phyloP scores from a whole-genome alignment of 2,797 vertebrate genomes.

The Mastacembelus armatus region DNA sequence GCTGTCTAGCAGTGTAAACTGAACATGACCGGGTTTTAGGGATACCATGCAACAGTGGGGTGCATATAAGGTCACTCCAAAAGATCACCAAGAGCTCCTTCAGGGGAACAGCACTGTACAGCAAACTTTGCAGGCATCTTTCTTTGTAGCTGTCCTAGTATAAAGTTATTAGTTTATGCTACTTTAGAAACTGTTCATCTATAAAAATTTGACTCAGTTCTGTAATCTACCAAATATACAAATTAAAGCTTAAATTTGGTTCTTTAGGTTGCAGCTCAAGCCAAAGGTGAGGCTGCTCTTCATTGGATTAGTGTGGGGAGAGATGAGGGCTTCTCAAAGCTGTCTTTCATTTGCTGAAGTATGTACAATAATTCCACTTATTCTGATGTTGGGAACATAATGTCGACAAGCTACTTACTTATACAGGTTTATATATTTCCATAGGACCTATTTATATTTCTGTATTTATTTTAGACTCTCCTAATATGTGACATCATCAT shows the following conservation, averaged over 20 bases:
- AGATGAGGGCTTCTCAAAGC: conserved; percentile 59
- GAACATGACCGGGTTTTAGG: conserved; percentile 57
- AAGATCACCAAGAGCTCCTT: conserved; percentile 37
- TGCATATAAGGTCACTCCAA: conserved; percentile 22
- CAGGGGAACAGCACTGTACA: conserved; percentile 19
- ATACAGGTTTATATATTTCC: conserved; percentile 79
- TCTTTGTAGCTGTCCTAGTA: conserved; percentile 22
- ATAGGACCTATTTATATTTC: conserved; percentile 80
- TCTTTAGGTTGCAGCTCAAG: conserved; percentile 32
- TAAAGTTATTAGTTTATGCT: conserved; percentile 14
- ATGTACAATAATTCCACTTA: conserved; percentile 70
- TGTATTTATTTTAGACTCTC: conserved; percentile 79
- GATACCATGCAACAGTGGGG: conserved; percentile 11
- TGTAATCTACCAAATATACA: conserved; percentile 20
- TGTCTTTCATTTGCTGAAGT: conserved; percentile 65
- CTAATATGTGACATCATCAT: conserved; percentile 68
- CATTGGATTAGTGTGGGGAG: conserved; percentile 40
- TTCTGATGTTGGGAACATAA: conserved; percentile 71
- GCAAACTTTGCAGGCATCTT: conserved; percentile 32
- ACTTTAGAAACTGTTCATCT: conserved; percentile 10
- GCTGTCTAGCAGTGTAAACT: conserved; percentile 59
- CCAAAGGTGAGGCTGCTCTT: conserved; percentile 53
- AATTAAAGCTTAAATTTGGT: conserved; percentile 17
- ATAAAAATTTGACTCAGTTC: neutral
- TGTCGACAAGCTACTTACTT: conserved; percentile 69